Evolutionary conservation across 2,888 invertebrate species (phyloP), one percentile per base, ranked within the genome.

Genomic region (Sinopyrophorus schimmeli): DNA sequence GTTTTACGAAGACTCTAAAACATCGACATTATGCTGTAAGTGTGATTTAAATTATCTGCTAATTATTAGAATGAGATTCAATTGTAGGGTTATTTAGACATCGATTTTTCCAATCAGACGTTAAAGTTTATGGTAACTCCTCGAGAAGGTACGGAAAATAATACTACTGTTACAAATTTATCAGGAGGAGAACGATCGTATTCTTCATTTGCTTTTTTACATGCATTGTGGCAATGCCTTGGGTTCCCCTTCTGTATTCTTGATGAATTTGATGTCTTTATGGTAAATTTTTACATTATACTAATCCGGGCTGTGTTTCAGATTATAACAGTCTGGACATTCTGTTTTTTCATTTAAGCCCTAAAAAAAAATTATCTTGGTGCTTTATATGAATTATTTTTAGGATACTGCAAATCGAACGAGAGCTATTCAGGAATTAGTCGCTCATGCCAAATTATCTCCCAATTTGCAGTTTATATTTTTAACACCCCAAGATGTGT

Each of bases 201-300:
- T 75, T 86, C 93, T n/a, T 97, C 96, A 0, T 89, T 96, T 5
- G 91, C 93, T 20, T 91, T 97, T 71, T 82, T 98, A 57, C 83
- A 96, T 74, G 83, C 96, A 17, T 78, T 98, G 18, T 98, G 98
- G 98, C 87, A 91, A 49, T 87, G 88, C 57, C 89, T 92, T 65
- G 86, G 89, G 65, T 83, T 92, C 64, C 97, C 98, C 0, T 96
- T 98, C 75, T 88, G 88, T 78, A 86, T 94, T 72, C 77, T 97
- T 60, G 97, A 97, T 72, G 97, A 98, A 78, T 97, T 95, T 69
- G 96, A 97, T 68, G 94, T 97, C 0, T 97, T 92, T 69, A 95
- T 97, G 89, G 94, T 90, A 68, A 71, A 70, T 63, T n/a, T 18
- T n/a, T 28, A n/a, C n/a, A n/a, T 18, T 18, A 12, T 3, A 9